phyloP scores from a whole-genome alignment of 2,113 vertebrate species.

The Aleadryas rufinucha region DNA sequence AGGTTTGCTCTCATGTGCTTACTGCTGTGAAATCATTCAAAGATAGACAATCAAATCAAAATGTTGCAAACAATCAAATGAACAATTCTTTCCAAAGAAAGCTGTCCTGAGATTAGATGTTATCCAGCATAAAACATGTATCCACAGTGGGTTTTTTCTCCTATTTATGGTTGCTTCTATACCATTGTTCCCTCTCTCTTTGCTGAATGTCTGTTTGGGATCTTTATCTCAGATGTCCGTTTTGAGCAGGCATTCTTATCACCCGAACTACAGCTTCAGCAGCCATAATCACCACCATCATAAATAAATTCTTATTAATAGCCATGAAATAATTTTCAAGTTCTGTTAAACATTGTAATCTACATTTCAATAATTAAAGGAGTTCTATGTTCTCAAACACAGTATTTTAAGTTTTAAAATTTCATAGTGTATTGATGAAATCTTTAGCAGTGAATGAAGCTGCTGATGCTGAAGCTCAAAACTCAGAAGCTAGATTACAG shows the following conservation, averaged over 20 bases:
- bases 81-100: neutral
- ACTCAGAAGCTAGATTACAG: neutral
- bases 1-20: neutral
- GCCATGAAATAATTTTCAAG: neutral
- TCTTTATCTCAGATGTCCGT: neutral
- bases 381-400: neutral
- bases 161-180: neutral
- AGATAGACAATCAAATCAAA: neutral
- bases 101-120: neutral
- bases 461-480: neutral
- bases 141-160: neutral
- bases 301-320: neutral
- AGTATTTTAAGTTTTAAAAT: neutral
- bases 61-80: neutral
- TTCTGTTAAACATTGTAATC: neutral
- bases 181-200: neutral
- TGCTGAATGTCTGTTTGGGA: neutral
- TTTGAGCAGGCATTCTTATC: neutral
- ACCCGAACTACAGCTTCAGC: neutral
- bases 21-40: neutral
- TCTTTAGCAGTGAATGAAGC: neutral
- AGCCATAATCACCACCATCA: neutral
- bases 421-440: neutral
- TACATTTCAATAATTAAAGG: neutral
- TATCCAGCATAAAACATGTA: neutral